These are phyloP conservation scores for Galleria mellonella DNA, from an alignment of 1,140 invertebrate genomes.

Conservation along the genomic window DNA sequence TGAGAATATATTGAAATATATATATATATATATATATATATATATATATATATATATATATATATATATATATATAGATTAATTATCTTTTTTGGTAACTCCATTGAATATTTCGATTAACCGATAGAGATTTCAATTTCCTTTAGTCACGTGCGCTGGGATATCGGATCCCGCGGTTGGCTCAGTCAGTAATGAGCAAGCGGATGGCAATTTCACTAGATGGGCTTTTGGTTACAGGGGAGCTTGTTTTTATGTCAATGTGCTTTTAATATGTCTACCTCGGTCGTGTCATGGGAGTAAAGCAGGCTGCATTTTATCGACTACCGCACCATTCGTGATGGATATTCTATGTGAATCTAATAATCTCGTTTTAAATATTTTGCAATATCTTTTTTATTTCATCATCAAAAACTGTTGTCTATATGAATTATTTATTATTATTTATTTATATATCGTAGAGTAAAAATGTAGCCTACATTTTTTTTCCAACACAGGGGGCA, in stretches of 20 bases:
- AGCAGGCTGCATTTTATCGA: conserved; percentile 20
- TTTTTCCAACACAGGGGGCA: too few species aligned
- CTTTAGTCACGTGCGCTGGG: conserved; percentile 64
- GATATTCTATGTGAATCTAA: too few species aligned
- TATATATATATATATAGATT: conserved; percentile 1
- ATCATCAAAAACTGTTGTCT: too few species aligned
- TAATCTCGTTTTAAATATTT: not conserved
- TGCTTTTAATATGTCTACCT: conserved; percentile 49
- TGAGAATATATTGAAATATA: too few species aligned
- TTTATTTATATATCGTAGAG: too few species aligned
- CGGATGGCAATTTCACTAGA: conserved; percentile 69
- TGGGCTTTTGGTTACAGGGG: conserved; percentile 62
- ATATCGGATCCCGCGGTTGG: conserved; percentile 65
- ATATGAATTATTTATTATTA: too few species aligned
- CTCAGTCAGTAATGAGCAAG: conserved; percentile 65
- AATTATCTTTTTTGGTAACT: conserved; percentile 35
- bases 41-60: too few species aligned
- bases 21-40: too few species aligned
- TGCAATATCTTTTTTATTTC: not conserved
- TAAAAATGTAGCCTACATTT: too few species aligned
- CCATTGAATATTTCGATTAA: conserved; percentile 65
- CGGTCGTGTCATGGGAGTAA: conserved; percentile 14
- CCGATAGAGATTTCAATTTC: conserved; percentile 73
- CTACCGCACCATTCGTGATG: not conserved
- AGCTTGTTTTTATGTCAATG: conserved; percentile 47